Evolutionary conservation across 2,888 invertebrate genomes (phyloP), one percentile per base, ranked within the genome.

Genomic region (Pharmacophagus antenor): DNA sequence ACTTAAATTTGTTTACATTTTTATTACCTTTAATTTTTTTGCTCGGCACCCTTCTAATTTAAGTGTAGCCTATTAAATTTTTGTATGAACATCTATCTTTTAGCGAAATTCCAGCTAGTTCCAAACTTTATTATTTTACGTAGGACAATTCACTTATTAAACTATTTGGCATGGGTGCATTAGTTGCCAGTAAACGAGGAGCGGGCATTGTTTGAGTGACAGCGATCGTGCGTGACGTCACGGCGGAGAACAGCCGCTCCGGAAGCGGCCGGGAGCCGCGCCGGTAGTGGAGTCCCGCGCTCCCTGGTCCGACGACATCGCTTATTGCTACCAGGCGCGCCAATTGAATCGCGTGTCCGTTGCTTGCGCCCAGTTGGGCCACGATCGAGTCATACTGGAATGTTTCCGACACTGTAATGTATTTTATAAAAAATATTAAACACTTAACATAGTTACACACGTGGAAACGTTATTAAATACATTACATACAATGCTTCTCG

Each of bases 261-360:
- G 85, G 86, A 88, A 85, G 78, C 74, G 74, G 72, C 72, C 77
- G 74, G 79, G 77, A 76, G 72, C 69, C 67, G 73, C 73, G 79
- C 79, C 82, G 80, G 80, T 73, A 76, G 74, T 73, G 75, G 73
- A 80, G 79, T 77, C 80, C 82, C 76, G 77, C 70, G 73, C 70
- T 76, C 79, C 77, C 80, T 79, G 82, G 82, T 77, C 78, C 78
- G 78, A 69, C 79, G 76, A 73, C 73, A 70, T 68, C 73, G 80
- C 75, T 84, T 85, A 88, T 84, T 87, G 82, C 82, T 74, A 79
- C 76, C 81, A 80, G 82, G 77, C 76, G 80, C 79, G 80, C 77
- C 87, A 88, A 89, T 88, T 88, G 88, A 81, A 79, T 65, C 80
- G 88, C 85, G 87, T 85, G 89, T 88, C 89, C 89, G 86, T 79